These are phyloP conservation scores for Pachypeltis micranthus DNA, from an alignment of 1,140 invertebrate species.

Conservation along the genomic window DNA sequence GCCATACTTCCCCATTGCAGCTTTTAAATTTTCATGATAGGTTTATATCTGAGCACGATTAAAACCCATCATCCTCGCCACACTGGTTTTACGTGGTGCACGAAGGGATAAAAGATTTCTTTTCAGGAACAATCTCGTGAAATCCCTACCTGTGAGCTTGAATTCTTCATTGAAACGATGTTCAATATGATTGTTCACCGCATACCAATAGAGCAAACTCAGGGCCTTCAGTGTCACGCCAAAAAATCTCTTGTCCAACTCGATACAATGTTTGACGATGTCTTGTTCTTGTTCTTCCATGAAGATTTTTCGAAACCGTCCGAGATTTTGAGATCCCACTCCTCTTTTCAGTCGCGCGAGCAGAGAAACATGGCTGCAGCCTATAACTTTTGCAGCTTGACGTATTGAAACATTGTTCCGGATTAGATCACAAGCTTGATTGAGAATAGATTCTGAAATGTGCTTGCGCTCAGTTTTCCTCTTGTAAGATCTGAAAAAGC, in stretches of 20 bases:
- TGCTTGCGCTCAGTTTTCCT: neutral
- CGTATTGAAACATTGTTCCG: neutral
- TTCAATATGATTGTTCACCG: conserved; percentile 9
- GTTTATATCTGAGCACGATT: conserved; percentile 23
- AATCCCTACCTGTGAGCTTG: conserved; percentile 16
- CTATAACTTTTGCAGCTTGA: neutral
- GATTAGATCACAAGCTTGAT: neutral
- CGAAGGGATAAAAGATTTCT: conserved; percentile 15
- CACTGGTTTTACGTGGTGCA: conserved; percentile 18
- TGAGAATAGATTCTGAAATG: neutral
- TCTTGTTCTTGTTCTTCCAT: neutral
- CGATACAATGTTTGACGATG: neutral
- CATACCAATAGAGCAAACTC: conserved; percentile 1
- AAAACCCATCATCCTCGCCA: conserved; percentile 25
- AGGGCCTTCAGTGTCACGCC: conserved; percentile 9
- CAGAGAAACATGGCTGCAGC: neutral
- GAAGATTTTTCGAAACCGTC: neutral
- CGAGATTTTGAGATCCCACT: neutral
- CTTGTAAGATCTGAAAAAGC: neutral
- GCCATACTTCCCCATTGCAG: conserved; percentile 16
- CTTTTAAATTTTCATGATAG: conserved; percentile 24
- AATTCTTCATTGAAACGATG: conserved; percentile 9
- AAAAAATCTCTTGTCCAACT: neutral
- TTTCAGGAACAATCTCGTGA: conserved; percentile 4
- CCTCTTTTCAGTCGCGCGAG: neutral